Conservation (phyloP, 2,888 invertebrate species). For the Cheilosia scutellata region DNA sequence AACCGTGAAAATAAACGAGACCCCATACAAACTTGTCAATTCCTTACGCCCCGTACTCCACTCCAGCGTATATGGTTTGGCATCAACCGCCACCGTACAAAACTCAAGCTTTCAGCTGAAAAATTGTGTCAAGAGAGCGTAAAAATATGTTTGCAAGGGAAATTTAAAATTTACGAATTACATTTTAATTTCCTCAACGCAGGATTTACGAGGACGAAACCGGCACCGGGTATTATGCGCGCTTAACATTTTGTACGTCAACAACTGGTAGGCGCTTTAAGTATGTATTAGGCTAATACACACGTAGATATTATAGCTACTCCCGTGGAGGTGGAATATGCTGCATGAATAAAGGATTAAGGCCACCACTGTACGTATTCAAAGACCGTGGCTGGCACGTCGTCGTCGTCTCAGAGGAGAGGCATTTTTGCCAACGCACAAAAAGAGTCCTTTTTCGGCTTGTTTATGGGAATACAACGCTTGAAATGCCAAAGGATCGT, state of each 20-base stretch:
- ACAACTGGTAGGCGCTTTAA: neutral
- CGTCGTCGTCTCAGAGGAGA: conserved; percentile 34
- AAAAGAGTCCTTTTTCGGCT: conserved; percentile 23
- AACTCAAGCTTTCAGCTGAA: conserved; percentile 13
- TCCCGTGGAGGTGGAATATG: neutral
- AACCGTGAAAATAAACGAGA: conserved; percentile 8
- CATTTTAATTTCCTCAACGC: conserved; percentile 41
- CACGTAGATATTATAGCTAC: neutral
- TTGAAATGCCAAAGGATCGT: conserved; percentile 57
- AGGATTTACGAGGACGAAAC: conserved; percentile 49
- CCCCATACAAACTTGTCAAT: conserved; percentile 8
- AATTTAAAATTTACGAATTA: conserved; percentile 49
- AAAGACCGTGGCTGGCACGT: conserved; percentile 33
- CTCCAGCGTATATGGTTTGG: neutral
- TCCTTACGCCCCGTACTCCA: neutral
- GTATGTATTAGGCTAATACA: conserved; percentile 33
- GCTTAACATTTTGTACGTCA: neutral
- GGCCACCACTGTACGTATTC: conserved; percentile 8
- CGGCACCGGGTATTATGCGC: neutral
- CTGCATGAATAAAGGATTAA: conserved; percentile 53
- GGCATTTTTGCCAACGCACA: conserved; percentile 12
- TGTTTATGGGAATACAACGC: conserved; percentile 32
- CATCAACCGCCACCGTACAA: neutral
- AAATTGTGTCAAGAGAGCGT: conserved; percentile 58
- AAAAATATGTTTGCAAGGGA: conserved; percentile 42